Evolutionary conservation across 2,113 vertebrate genomes (phyloP).

Genomic region (Sorex araneus): DNA sequence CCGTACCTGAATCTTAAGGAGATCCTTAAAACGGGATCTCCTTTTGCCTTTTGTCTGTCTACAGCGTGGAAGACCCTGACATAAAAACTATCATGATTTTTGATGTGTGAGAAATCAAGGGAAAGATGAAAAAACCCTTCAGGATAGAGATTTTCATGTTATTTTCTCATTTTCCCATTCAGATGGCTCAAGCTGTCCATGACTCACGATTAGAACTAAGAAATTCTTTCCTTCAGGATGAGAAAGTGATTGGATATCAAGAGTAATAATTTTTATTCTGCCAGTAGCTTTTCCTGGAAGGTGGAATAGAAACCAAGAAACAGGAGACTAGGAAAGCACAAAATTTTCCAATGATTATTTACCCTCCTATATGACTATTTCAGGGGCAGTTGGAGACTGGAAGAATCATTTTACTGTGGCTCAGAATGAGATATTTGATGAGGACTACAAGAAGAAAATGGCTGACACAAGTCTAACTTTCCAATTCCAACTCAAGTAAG

Average conservation of each 20-base stretch:
- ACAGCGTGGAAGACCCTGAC: too few relatives aligned
- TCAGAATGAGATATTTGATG: slow-evolving; percentile 91
- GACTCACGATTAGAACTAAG: not conserved
- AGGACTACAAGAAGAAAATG: slow-evolving; percentile 87
- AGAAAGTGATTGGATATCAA: not conserved
- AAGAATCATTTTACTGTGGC: slow-evolving; percentile 93
- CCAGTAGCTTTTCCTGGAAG: not conserved
- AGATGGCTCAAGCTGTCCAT: not conserved
- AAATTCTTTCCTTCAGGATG: not conserved
- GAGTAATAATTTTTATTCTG: not conserved
- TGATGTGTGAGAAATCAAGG: not conserved
- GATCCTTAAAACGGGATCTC: too few relatives aligned
- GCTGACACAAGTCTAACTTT: slow-evolving; percentile 83
- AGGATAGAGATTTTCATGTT: not conserved
- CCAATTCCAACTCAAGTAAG: slow-evolving; percentile 64
- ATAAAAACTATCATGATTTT: not conserved
- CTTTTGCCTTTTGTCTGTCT: too few relatives aligned
- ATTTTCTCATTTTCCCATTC: too few relatives aligned
- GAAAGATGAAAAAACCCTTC: not conserved
- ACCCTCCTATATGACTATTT: not conserved
- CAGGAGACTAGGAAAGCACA: not conserved
- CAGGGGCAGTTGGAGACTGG: slow-evolving; percentile 95
- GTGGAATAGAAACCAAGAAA: not conserved
- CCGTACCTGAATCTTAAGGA: too few relatives aligned
- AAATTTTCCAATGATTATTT: not conserved